phyloP scores from a whole-genome alignment of 2,888 invertebrate genomes.

The Dryadula phaetusa region DNA sequence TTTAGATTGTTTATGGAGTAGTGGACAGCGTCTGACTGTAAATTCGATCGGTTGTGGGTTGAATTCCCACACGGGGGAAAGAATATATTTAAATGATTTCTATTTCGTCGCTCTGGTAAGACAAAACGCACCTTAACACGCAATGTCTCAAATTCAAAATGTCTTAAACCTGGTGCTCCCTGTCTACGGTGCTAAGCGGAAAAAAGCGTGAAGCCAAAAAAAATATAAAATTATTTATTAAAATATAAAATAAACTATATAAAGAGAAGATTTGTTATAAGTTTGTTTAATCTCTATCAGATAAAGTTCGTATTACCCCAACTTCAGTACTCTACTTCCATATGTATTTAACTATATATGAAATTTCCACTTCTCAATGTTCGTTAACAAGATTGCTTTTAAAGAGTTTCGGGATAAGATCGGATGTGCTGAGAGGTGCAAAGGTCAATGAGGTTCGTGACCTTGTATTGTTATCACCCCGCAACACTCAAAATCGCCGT shows the following conservation, averaged over 20 bases:
- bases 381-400: slow-evolving; percentile 40
- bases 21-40: too few species aligned
- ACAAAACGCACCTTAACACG: not conserved
- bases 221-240: not conserved
- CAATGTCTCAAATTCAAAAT: not conserved
- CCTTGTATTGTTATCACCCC: slow-evolving; percentile 42
- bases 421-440: slow-evolving; percentile 40
- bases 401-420: slow-evolving; percentile 43
- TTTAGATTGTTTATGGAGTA: too few species aligned
- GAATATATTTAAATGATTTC: too few species aligned
- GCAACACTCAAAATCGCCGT: slow-evolving; percentile 28
- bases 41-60: too few species aligned
- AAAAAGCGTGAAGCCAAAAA: too few species aligned
- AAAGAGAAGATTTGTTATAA: not conserved
- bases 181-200: too few species aligned
- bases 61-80: too few species aligned
- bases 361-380: slow-evolving; percentile 17
- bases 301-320: not conserved
- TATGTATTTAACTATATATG: slow-evolving; percentile 6
- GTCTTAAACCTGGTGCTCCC: not conserved
- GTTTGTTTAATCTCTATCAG: not conserved
- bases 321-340: not conserved
- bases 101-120: too few species aligned
- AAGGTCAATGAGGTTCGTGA: slow-evolving; percentile 44
- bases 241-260: not conserved